Base-by-base conservation (phyloP, 2,113 vertebrate species). In the Alethe diademata region DNA sequence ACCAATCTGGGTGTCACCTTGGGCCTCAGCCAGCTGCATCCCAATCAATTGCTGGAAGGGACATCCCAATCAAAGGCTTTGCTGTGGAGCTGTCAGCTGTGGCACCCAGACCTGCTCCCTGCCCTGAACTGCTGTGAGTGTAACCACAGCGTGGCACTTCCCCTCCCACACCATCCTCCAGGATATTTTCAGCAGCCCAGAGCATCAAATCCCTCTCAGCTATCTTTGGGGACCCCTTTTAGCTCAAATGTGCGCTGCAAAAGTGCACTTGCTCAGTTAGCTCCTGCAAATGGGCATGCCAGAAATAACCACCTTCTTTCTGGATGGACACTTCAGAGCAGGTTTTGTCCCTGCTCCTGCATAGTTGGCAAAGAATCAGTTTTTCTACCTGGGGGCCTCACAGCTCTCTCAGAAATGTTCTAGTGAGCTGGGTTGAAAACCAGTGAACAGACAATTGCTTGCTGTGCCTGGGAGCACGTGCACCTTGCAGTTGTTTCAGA, bases 131-230 rank as follows among this genome's bases (percentile, higher is more conserved):
- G 99, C 99, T 0, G 99, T 98, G 67, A 99, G 98, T 98, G 98
- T 99, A 36, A 99, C 98, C 7, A 98, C 98, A 3, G 99, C 98
- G 96, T 99, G 99, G 83, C 98, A 99, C 84, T 98, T 99, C 98
- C 99, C 99, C 84, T 99, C 99, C 99, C 99, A 99, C 58, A 98
- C 98, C 99, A 99, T 99, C 91, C 99, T 97, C 98, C 99, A 99
- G 98, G 45, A 12, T 70, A 24, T 40, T 58, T 81, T 48, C 73
- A 66, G 66, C 35, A 92, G 25, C 25, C 28, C 42, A 35, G 57
- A 75, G 31, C 67, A 58, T 45, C 56, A 78, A n/a, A 70, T 31
- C 28, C 12, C 42, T 88, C n/a, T 66, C 45, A 61, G 54, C 40
- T 80, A 3, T 42, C 40, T 69, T 36, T 35, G 18, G 36, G 60